phyloP scores from a whole-genome alignment of 2,797 vertebrate species.

The Uromys caudimaculatus region DNA sequence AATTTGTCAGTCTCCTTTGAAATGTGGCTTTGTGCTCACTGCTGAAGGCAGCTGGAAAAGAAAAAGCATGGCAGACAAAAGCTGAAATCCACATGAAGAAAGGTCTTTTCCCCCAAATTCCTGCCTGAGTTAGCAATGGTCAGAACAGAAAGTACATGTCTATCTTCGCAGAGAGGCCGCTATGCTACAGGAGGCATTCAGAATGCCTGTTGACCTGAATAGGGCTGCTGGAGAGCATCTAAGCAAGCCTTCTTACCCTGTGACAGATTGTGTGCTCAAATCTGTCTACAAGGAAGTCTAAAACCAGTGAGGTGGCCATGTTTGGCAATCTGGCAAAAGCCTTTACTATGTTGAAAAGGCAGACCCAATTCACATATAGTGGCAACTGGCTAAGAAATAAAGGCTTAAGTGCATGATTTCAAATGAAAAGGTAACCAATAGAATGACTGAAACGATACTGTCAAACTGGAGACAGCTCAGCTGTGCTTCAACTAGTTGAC shows the following conservation, averaged over 20 bases:
- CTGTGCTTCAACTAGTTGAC: background rate
- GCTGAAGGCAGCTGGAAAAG: constrained; percentile 79
- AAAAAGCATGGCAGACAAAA: constrained; percentile 79
- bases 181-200: background rate
- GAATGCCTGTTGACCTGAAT: constrained; percentile 13
- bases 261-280: constrained; percentile 46
- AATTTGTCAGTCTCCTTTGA: constrained; percentile 81
- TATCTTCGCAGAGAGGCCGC: constrained; percentile 55
- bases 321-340: constrained; percentile 53
- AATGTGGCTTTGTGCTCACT: constrained; percentile 79
- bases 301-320: constrained; percentile 33
- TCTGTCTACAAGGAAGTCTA: background rate
- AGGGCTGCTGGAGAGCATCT: background rate
- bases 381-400: constrained; percentile 10
- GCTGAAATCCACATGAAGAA: constrained; percentile 81
- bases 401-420: constrained; percentile 24
- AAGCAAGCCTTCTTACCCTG: background rate
- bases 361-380: background rate
- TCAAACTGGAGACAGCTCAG: constrained; percentile 1
- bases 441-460: constrained; percentile 19
- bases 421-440: constrained; percentile 33
- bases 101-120: constrained; percentile 63
- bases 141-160: constrained; percentile 64
- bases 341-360: constrained; percentile 57
- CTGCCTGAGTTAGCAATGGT: constrained; percentile 70